These are phyloP conservation scores for Sciurus vulgaris DNA, from an alignment of 2,797 vertebrate species.

Conservation along the genomic window DNA sequence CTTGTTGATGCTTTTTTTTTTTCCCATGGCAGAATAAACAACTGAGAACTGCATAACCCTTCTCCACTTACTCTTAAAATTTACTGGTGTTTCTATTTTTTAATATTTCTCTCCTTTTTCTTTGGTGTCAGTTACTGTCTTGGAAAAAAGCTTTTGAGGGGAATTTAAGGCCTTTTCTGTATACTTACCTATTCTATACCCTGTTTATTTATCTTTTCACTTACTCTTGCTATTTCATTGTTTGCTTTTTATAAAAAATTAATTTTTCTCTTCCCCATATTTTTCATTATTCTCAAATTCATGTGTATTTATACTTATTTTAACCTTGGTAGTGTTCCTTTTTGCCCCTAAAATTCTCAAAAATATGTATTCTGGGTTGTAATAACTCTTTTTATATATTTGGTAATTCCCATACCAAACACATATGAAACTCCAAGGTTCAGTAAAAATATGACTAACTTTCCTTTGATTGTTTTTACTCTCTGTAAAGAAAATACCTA, in stretches of 20 bases:
- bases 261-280: neutral
- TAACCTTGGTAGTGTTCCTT: neutral
- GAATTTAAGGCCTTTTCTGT: neutral
- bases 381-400: neutral
- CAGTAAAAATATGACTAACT: neutral
- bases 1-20: neutral
- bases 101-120: neutral
- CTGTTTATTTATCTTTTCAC: neutral
- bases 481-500: neutral
- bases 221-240: neutral
- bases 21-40: neutral
- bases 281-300: neutral
- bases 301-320: neutral
- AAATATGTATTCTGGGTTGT: neutral
- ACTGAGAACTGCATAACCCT: neutral
- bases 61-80: neutral
- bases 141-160: neutral
- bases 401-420: neutral
- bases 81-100: neutral
- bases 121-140: neutral
- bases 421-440: neutral
- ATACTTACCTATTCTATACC: neutral
- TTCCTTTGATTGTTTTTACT: neutral
- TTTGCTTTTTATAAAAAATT: neutral
- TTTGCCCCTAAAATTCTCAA: neutral